Conservation (phyloP, 2,888 invertebrate species). For the Ochropacha duplaris region DNA sequence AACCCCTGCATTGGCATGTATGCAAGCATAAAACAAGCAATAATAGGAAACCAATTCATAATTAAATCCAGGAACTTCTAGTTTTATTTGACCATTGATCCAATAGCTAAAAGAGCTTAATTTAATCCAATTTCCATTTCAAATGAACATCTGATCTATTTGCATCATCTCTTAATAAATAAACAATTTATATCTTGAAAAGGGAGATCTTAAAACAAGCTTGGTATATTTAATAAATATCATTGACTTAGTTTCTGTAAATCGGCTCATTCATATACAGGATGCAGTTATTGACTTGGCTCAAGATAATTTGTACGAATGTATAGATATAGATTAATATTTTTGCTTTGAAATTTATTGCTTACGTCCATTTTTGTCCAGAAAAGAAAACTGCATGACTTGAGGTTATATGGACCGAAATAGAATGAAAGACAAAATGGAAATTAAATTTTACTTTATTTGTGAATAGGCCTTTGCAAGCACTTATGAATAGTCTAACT, state of each 20-base stretch:
- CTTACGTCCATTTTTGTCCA: too few species aligned
- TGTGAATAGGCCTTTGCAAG: too few species aligned
- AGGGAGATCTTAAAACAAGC: too few species aligned
- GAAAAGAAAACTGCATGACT: too few species aligned
- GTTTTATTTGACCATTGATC: not conserved
- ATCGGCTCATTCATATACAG: not conserved
- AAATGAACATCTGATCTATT: not conserved
- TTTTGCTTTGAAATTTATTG: too few species aligned
- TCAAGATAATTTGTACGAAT: not conserved
- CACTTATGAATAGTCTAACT: too few species aligned
- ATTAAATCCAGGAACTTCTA: not conserved
- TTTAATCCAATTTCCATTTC: not conserved
- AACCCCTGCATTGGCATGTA: too few species aligned
- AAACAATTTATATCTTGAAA: not conserved
- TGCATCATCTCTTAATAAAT: not conserved
- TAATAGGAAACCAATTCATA: not conserved
- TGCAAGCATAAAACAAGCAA: too few species aligned
- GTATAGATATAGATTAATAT: too few species aligned
- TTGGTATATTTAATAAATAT: not conserved
- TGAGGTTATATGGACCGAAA: too few species aligned
- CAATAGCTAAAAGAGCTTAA: not conserved
- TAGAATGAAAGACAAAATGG: too few species aligned
- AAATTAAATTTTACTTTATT: too few species aligned
- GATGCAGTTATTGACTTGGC: constrained; percentile 10
- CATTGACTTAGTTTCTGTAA: not conserved